A percentile compares a stretch with the other conserved stretches of the same genome.
phyloP scores from a whole-genome alignment of 2,113 vertebrate genomes.

The Melanocharis versteri region DNA sequence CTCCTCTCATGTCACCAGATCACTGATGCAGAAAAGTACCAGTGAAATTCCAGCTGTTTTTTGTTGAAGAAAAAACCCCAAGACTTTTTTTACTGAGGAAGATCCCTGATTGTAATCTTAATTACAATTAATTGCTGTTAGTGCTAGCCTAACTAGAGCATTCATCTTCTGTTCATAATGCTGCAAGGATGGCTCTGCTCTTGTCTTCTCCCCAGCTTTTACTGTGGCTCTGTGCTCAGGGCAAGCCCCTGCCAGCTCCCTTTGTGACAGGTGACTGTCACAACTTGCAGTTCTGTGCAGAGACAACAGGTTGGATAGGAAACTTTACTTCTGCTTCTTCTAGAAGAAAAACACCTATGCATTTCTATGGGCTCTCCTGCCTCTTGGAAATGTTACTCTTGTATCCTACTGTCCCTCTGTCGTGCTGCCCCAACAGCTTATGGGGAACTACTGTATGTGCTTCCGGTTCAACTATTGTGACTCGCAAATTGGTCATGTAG shows the following conservation, averaged over 20 bases:
- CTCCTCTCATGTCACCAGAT: neutral
- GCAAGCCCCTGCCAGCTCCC: neutral
- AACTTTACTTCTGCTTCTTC: neutral
- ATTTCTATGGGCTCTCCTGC: neutral
- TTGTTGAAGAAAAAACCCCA: neutral
- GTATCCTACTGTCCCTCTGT: neutral
- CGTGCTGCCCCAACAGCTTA: fast-evolving
- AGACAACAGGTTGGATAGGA: neutral
- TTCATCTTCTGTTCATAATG: neutral
- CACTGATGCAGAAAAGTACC: neutral
- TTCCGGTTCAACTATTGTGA: neutral
- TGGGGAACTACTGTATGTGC: neutral
- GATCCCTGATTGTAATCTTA: neutral
- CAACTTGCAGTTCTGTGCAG: neutral
- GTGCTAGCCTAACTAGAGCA: neutral
- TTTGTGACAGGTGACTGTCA: neutral
- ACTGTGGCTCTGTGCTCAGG: neutral
- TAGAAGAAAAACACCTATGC: neutral
- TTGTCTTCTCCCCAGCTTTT: neutral
- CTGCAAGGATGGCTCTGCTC: neutral
- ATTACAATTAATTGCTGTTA: neutral
- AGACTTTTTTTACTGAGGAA: neutral
- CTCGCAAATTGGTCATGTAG: neutral
- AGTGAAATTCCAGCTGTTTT: neutral
- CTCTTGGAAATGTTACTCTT: neutral